A percentile compares a stretch with the other conserved stretches of the same genome.
Conservation (phyloP, 2,113 vertebrate genomes). For the Castor canadensis region DNA sequence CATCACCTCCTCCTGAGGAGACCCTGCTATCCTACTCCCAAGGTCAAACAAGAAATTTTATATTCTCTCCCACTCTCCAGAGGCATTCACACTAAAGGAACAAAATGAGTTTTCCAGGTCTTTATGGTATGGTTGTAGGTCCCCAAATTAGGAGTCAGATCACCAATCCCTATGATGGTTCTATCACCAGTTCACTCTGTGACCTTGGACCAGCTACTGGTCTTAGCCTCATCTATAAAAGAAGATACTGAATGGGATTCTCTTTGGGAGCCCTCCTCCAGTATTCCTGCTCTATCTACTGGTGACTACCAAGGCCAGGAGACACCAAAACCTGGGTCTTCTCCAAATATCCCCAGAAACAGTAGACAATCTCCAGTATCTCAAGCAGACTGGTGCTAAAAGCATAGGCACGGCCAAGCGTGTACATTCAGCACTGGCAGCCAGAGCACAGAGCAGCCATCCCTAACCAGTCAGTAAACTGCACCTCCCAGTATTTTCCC, state of each 20-base stretch:
- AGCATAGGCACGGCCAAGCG: not conserved
- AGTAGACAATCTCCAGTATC: not conserved
- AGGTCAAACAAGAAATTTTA: not conserved
- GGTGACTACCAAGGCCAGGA: not conserved
- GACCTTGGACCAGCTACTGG: not conserved
- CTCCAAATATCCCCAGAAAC: not conserved
- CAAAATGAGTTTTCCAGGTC: not conserved
- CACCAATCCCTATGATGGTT: not conserved
- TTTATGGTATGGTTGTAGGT: not conserved
- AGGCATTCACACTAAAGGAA: not conserved
- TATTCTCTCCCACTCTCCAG: not conserved
- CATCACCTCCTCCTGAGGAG: not conserved
- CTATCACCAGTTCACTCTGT: not conserved
- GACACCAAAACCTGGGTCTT: not conserved
- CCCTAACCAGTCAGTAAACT: not conserved
- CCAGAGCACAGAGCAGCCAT: not conserved
- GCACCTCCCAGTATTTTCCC: not conserved
- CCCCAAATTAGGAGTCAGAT: not conserved
- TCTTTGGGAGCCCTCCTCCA: not conserved
- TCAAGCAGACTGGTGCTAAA: not conserved
- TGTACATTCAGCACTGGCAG: fast-evolving
- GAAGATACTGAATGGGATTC: not conserved
- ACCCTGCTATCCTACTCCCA: not conserved
- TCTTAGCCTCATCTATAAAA: not conserved
- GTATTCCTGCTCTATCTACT: not conserved